Evolutionary conservation across 2,888 invertebrate species (phyloP), one percentile per base, ranked within the genome.

Genomic region (Deilephila elpenor): DNA sequence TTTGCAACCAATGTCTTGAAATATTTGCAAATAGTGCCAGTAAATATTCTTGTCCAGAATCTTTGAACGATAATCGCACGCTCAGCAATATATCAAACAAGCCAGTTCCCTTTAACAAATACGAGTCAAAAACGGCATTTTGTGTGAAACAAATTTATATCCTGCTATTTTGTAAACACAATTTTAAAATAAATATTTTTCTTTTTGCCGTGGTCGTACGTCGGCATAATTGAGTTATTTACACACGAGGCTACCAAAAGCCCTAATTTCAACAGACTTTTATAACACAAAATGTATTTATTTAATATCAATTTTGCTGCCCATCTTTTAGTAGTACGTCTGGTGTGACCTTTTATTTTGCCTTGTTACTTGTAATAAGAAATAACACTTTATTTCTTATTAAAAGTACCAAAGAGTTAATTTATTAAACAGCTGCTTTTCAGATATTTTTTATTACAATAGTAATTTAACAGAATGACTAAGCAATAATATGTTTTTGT

Each of bases 251-350:
- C 14, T 51, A 71, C 75, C 74, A 78, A 82, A 80, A 82, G 78
- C 79, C 76, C 71, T 71, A 29, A 74, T 67, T 80, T 81, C 74
- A 78, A 77, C 75, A 81, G 75, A 78, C 79, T 82, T 75, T 51
- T 51, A 67, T 67, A 51, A 25, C 44, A 51, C 25, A 25, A 80
- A 79, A 82, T 83, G 82, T 79, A 82, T 83, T 83, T 83, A 86
- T 84, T 81, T 51, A 11, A 51, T 67, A 51, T 44, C 14, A 64
- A 64, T 44, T 64, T 44, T 25, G 51, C 25, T 67, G 44, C 25
- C 67, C 25, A 67, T 51, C 25, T 25, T 51, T 25, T 67, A 67
- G 67, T 51, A 67, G n/a, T 11, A 5, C 51, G 5, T 51, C 5
- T 44, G 44, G 44, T 25, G 25, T 67, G 25, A 51, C 8, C 20